phyloP scores from a whole-genome alignment of 2,888 invertebrate genomes.

The Sepiola atlantica region DNA sequence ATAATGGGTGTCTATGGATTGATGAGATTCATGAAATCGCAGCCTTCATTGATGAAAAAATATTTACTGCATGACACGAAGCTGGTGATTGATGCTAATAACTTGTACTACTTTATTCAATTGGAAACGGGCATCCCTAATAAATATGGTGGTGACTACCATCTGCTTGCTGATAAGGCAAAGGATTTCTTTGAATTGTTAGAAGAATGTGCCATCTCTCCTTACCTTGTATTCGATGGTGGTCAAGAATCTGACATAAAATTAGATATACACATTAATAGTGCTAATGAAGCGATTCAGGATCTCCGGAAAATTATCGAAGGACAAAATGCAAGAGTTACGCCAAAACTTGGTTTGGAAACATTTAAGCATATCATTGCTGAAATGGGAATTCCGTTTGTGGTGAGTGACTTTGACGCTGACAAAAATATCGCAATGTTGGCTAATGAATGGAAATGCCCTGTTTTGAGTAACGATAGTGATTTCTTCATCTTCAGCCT shows the following conservation, averaged over 20 bases:
- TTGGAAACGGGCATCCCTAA: constrained; percentile 62
- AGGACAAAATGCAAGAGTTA: constrained; percentile 77
- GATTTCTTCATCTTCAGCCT: constrained; percentile 94
- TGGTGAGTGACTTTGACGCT: constrained; percentile 89
- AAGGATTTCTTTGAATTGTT: constrained; percentile 63
- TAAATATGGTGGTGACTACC: constrained; percentile 72
- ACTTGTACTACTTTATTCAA: constrained; percentile 71
- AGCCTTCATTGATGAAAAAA: background rate
- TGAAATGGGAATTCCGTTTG: constrained; percentile 81
- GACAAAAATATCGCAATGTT: constrained; percentile 90
- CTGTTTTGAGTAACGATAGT: constrained; percentile 93
- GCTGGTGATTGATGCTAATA: constrained; percentile 73
- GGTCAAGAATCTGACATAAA: constrained; percentile 70
- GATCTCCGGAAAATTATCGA: constrained; percentile 57
- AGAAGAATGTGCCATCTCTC: constrained; percentile 63
- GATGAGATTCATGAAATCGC: background rate
- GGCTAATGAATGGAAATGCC: constrained; percentile 85
- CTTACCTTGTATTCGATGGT: constrained; percentile 74
- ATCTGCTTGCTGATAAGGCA: constrained; percentile 59
- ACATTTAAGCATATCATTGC: constrained; percentile 83
- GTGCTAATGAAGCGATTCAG: constrained; percentile 64
- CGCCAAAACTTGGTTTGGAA: constrained; percentile 85
- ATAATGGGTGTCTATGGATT: background rate
- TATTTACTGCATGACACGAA: constrained; percentile 65
- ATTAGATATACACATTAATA: constrained; percentile 63